Evolutionary conservation across 2,113 vertebrate genomes (phyloP), one percentile per base, ranked within the genome.

Genomic region (Prolemur simus): DNA sequence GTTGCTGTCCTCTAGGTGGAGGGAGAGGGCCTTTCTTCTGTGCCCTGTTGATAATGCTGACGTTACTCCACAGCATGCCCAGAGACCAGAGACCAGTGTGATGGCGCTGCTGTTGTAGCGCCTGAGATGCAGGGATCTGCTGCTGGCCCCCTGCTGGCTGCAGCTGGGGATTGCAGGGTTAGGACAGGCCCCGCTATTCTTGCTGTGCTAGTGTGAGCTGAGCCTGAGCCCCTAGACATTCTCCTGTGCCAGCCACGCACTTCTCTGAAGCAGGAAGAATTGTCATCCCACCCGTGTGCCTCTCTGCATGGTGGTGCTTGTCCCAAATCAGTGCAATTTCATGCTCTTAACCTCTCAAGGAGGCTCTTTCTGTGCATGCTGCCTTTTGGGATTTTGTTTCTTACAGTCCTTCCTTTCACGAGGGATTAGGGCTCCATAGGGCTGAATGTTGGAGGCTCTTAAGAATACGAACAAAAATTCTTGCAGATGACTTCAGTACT

Each of bases 381-480:
- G 64, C 39, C 29, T 34, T 58, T 60, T 25, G 0, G 52, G 54
- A 9, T 39, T 82, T 78, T 60, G 20, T 58, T 84, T 68, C 64
- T 78, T 84, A 21, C 3, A 76, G n/a, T 69, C n/a, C 18, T 87
- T 80, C 17, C 29, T 92, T 92, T 83, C 54, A 29, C 13, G 15
- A 80, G 34, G 45, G n/a, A 37, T 47, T 66, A 69, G n/a, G 76
- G 12, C 25, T 83, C 74, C 9, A 15, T 3, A 8, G n/a, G 29
- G 54, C 34, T 69, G 47, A 64, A 52, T 47, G 37, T 66, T 82
- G 68, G 60, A n/a, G 45, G 20, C 66, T 83, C 25, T 87, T 83
- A 74, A 63, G 88, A 32, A 60, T 60, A 18, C 27, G 29, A 94
- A 69, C 29, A 88, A 80, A 93, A 68, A 27, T 58, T 71, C 34